Evolutionary conservation across 2,888 invertebrate genomes (phyloP).

Genomic region (Formica aserva): DNA sequence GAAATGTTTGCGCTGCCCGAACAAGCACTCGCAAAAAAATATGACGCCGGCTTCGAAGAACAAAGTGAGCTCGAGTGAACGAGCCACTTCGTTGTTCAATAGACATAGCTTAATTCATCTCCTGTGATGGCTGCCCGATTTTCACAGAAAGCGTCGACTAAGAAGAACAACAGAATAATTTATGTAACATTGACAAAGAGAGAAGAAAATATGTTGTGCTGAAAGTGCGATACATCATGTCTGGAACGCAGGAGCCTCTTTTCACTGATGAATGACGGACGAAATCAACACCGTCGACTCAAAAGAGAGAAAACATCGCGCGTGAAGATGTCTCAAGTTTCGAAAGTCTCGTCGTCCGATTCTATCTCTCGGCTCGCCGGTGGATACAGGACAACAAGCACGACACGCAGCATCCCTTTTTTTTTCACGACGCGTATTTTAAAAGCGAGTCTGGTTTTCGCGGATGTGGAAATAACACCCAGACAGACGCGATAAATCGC

Average conservation of each 20-base stretch:
- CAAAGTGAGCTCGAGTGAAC: constrained; percentile 4
- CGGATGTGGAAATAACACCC: constrained; percentile 45
- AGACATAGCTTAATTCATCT: constrained; percentile 9
- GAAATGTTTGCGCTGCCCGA: background rate
- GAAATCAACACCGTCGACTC: constrained; percentile 56
- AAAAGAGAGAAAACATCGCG: constrained; percentile 37
- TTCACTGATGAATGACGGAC: constrained; percentile 10
- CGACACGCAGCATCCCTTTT: background rate
- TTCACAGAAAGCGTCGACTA: background rate
- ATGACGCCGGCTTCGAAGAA: constrained; percentile 4
- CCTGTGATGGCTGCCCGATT: background rate
- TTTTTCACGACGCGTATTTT: background rate
- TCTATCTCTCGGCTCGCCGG: background rate
- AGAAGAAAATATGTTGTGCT: constrained; percentile 2
- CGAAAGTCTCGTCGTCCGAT: constrained; percentile 37
- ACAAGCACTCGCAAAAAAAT: constrained; percentile 18
- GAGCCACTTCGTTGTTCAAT: background rate
- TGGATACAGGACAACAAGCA: background rate
- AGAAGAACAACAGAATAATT: constrained; percentile 18
- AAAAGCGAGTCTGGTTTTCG: constrained; percentile 63
- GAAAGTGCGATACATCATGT: constrained; percentile 42
- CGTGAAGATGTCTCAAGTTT: constrained; percentile 33
- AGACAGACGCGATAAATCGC: constrained; percentile 61
- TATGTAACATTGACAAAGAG: constrained; percentile 45
- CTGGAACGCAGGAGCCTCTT: background rate